Percentiles rank a stretch among this genome's conserved stretches.
Conservation (phyloP, 2,888 invertebrate genomes). For the Odontothrips loti region DNA sequence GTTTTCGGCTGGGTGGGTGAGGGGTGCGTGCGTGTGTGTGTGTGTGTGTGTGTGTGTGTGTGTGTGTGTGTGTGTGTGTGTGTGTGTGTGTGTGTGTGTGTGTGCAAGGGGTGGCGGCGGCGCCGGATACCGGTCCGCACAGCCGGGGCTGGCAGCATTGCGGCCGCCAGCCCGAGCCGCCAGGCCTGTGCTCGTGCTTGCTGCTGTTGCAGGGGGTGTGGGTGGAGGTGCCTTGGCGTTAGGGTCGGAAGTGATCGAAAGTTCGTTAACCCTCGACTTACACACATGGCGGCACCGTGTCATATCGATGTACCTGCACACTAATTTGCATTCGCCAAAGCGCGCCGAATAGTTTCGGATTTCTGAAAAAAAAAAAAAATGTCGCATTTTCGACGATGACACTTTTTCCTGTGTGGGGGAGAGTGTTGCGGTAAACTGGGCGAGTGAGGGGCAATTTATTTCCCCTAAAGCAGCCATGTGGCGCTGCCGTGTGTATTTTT, state of each 20-base stretch:
- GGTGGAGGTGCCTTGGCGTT: background rate
- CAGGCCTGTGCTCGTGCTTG: background rate
- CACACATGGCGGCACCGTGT: too few species aligned
- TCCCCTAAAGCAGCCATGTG: background rate
- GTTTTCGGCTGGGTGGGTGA: slow-evolving; percentile 20
- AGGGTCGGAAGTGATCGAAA: background rate
- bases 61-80: too few species aligned
- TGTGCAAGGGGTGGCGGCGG: background rate
- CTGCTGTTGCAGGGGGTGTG: background rate
- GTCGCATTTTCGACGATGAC: too few species aligned
- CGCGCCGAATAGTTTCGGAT: too few species aligned
- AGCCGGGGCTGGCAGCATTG: background rate
- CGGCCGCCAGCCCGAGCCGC: background rate
- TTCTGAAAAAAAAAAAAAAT: too few species aligned
- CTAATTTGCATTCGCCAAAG: too few species aligned
- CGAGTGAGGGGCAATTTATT: background rate
- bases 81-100: too few species aligned
- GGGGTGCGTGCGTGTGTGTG: background rate
- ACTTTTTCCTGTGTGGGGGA: too few species aligned
- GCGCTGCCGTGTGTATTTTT: background rate
- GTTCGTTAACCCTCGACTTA: slow-evolving; percentile 10
- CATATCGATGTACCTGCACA: too few species aligned
- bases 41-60: too few species aligned
- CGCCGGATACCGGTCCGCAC: slow-evolving; percentile 9
- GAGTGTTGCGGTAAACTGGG: background rate